Conservation (phyloP, 1,140 invertebrate genomes). For the Sogatella furcifera region DNA sequence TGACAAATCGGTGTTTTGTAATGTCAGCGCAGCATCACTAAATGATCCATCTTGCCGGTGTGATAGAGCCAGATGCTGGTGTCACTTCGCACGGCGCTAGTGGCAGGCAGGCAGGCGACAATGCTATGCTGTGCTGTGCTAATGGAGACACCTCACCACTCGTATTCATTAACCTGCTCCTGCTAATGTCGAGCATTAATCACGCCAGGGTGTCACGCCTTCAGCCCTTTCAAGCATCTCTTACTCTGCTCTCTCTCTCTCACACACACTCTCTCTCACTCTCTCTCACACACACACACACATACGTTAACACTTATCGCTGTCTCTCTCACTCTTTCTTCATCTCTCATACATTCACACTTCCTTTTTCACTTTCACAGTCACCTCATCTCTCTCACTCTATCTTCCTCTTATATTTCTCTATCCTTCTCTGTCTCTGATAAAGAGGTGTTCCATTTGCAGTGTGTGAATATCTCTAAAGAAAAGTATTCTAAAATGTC, state of each 20-base stretch:
- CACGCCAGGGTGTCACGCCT: not conserved
- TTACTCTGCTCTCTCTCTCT: no score
- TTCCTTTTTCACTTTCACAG: not conserved
- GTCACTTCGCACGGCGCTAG: not conserved
- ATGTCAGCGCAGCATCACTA: not conserved
- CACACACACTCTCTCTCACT: no score
- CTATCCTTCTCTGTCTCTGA: no score
- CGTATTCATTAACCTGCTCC: conserved; percentile 1
- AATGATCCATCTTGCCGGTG: conserved; percentile 1
- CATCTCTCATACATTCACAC: not conserved
- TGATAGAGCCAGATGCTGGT: conserved; percentile 1
- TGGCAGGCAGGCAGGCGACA: not conserved
- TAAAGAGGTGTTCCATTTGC: no score
- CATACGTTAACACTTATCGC: no score
- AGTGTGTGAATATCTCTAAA: no score
- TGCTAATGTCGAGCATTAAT: conserved; percentile 2
- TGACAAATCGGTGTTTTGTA: conserved; percentile 1
- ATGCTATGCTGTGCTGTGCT: not conserved
- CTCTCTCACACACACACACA: not conserved
- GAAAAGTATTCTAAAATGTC: no score
- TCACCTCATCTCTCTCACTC: not conserved
- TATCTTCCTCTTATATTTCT: not conserved
- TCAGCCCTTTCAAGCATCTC: not conserved
- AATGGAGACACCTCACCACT: not conserved
- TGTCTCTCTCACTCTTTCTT: no score